phyloP scores from a whole-genome alignment of 2,113 vertebrate genomes.

The Stigmatopora nigra region DNA sequence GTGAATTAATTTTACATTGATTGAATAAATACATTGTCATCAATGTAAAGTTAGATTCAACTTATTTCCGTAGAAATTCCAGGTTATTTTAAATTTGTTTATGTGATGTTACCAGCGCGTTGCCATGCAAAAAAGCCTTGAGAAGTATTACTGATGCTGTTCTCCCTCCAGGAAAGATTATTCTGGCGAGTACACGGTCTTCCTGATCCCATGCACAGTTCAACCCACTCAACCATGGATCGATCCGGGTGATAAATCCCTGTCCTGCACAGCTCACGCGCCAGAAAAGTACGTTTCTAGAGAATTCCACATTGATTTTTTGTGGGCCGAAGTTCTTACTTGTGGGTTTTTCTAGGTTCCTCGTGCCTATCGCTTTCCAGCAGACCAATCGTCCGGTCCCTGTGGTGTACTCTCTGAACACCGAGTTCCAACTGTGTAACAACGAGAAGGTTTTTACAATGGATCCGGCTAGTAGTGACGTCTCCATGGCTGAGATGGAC shows the following conservation, averaged over 20 bases:
- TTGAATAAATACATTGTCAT: too few relatives aligned
- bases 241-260: slow-evolving; percentile 85
- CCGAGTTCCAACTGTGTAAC: slow-evolving; percentile 96
- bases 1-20: too few relatives aligned
- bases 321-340: not conserved
- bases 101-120: too few relatives aligned
- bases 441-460: slow-evolving; percentile 94
- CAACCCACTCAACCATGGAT: slow-evolving; percentile 94
- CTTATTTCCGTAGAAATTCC: too few relatives aligned
- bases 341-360: slow-evolving; percentile 68
- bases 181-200: slow-evolving; percentile 89
- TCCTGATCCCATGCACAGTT: slow-evolving; percentile 89
- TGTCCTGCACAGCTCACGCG: slow-evolving; percentile 91
- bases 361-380: slow-evolving; percentile 96
- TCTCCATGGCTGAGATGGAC: slow-evolving; percentile 95
- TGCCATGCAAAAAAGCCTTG: too few relatives aligned
- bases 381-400: slow-evolving; percentile 96
- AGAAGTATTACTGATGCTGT: too few relatives aligned
- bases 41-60: too few relatives aligned
- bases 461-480: slow-evolving; percentile 80
- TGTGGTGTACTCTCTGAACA: slow-evolving; percentile 92
- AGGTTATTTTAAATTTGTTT: too few relatives aligned
- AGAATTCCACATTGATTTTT: not conserved
- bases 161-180: slow-evolving; percentile 86
- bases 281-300: slow-evolving; percentile 79